Percentiles rank a stretch among this genome's conserved stretches.
Conservation (phyloP, 2,113 vertebrate species). For the Baryphthengus martii region DNA sequence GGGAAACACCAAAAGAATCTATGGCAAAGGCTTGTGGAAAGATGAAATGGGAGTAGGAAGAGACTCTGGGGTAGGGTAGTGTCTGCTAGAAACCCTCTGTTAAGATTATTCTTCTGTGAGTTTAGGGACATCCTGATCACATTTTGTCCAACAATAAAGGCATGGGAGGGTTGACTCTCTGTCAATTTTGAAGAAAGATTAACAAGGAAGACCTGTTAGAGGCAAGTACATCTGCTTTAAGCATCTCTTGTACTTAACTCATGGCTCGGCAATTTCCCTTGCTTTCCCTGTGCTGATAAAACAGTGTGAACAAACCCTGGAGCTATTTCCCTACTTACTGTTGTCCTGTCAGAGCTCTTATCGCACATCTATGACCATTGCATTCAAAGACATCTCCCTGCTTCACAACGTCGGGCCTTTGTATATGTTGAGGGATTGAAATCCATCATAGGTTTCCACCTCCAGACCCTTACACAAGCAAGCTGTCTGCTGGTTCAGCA, state of each 20-base stretch:
- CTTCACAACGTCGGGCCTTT: not conserved
- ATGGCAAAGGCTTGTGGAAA: not conserved
- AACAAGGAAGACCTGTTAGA: not conserved
- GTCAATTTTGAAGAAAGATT: not conserved
- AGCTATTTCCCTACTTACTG: not conserved
- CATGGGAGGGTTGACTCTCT: not conserved
- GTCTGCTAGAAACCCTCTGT: not conserved
- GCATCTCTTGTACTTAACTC: not conserved
- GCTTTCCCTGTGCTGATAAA: not conserved
- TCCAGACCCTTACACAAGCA: accelerated
- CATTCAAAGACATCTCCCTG: not conserved
- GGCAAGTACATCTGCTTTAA: not conserved
- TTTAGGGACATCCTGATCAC: not conserved
- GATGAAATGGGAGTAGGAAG: not conserved
- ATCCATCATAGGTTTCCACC: not conserved
- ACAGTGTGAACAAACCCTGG: not conserved
- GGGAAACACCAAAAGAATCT: not conserved
- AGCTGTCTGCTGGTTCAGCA: accelerated
- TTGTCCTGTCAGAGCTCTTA: not conserved
- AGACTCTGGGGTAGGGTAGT: not conserved
- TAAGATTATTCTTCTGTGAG: not conserved
- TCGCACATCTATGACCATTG: not conserved
- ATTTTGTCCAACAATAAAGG: not conserved
- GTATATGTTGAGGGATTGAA: not conserved
- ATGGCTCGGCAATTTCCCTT: not conserved